Base-by-base conservation (phyloP, 2,113 vertebrate genomes). In the Hemicordylus capensis region DNA sequence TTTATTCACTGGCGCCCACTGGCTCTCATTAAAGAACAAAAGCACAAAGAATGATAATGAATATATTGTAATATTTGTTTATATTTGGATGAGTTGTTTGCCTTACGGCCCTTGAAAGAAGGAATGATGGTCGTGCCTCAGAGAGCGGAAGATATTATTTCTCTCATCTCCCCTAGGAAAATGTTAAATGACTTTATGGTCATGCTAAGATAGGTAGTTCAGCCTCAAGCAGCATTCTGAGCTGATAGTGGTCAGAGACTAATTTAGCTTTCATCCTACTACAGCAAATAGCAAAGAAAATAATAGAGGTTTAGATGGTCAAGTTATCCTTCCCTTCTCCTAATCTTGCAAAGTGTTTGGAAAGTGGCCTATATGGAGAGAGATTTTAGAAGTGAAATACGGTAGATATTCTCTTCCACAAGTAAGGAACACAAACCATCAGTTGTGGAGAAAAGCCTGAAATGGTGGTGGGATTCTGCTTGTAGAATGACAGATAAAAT, bases 11-110 rank as follows among this genome's bases (percentile, higher is more conserved):
- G 11, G 19, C 28, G 19, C 4, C 14, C 24, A 19, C 3, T 8
- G 58, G 31, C 2, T 26, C 2, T 48, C 69, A 0, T 86, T 77
- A 79, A 80, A 63, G 48, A 80, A 77, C 72, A 20, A 63, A 8
- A 8, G 64, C 63, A 56, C 75, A 31, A 56, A 48, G 66, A 59
- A 56, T 48, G 44, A 22, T 74, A 42, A 48, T 44, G 8, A 67
- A 73, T 73, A 79, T 83, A 74, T 31, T 28, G 51, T 67, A 54
- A n/a, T 72, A 15, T 84, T 28, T 17, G 24, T 87, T 89, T 72
- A 34, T 24, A 54, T 63, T 70, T 28, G 39, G 11, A 85, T 39
- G 56, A 31, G 39, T 78, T 63, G 12, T 11, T 46, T 24, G 17
- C 39, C 2, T 79, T 24, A 0, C 22, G 58, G 37, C 78, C 69